Conservation (phyloP, 1,140 invertebrate genomes). For the Radopholus similis region DNA sequence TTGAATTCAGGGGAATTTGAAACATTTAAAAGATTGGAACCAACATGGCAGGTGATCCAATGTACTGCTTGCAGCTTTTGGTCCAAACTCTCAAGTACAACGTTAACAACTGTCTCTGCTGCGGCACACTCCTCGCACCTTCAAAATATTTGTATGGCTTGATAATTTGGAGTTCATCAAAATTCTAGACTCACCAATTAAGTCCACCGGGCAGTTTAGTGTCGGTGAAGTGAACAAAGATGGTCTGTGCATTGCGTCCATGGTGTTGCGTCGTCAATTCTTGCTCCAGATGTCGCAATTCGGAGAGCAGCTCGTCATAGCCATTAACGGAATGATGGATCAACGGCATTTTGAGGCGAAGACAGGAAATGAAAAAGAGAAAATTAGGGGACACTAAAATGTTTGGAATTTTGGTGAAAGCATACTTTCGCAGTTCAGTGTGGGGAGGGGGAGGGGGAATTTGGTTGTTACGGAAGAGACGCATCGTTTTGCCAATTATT, state of each 20-base stretch:
- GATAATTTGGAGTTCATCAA: too few species aligned
- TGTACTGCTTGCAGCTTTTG: conserved; percentile 1
- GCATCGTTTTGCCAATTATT: too few species aligned
- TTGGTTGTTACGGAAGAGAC: too few species aligned
- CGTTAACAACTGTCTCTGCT: not conserved
- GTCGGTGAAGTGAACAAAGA: conserved; percentile 10
- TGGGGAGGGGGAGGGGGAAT: too few species aligned
- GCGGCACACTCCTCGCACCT: conserved; percentile 13
- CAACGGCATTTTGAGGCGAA: too few species aligned
- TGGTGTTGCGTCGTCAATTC: not conserved
- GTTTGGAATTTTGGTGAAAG: too few species aligned
- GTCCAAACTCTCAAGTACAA: not conserved
- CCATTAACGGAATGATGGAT: conserved; percentile 5
- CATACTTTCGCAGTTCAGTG: too few species aligned
- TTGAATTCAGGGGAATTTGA: not conserved
- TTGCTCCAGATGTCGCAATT: conserved; percentile 3
- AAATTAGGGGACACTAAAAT: too few species aligned
- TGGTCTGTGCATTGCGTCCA: not conserved
- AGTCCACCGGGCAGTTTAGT: conserved; percentile 7
- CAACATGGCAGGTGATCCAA: conserved; percentile 19
- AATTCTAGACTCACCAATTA: too few species aligned
- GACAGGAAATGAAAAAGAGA: too few species aligned
- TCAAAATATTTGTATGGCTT: too few species aligned
- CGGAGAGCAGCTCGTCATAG: conserved; percentile 6
- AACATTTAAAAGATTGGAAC: not conserved